Percentiles rank a stretch among this genome's conserved stretches.
Conservation (phyloP, 2,113 vertebrate species). For the Lethenteron camtschaticum region DNA sequence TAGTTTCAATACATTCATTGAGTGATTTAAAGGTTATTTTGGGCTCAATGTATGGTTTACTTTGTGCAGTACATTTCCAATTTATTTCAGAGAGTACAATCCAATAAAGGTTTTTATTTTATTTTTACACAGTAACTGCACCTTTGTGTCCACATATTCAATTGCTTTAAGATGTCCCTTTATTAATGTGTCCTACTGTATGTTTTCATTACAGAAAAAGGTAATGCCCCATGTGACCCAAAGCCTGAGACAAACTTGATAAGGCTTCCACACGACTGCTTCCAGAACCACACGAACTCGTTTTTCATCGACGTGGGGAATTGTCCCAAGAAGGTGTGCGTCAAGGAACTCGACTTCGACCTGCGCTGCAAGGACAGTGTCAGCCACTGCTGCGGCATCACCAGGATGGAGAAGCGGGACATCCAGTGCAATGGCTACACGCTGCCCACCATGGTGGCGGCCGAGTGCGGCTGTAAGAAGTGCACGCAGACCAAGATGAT, state of each 20-base stretch:
- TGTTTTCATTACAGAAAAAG: conserved; percentile 26
- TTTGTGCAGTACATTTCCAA: too few species aligned
- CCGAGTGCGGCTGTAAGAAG: conserved; percentile 52
- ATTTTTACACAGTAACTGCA: not conserved
- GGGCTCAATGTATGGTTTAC: too few species aligned
- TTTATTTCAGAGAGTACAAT: too few species aligned
- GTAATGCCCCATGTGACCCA: conserved; percentile 40
- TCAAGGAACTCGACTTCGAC: conserved; percentile 44
- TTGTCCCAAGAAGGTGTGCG: conserved; percentile 42
- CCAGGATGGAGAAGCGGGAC: conserved; percentile 42
- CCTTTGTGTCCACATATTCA: too few species aligned
- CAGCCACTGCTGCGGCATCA: conserved; percentile 58
- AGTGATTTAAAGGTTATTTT: too few species aligned
- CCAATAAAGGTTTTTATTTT: not conserved
- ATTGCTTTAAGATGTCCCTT: too few species aligned
- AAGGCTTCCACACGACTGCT: conserved; percentile 62
- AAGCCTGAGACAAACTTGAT: conserved; percentile 51
- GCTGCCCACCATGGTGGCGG: conserved; percentile 50
- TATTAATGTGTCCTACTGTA: not conserved
- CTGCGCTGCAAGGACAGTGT: conserved; percentile 57
- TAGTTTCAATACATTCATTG: too few species aligned
- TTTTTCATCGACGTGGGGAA: conserved; percentile 63
- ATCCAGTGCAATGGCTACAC: conserved; percentile 50
- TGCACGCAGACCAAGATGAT: conserved; percentile 51
- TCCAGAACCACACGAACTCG: conserved; percentile 58